Evolutionary conservation across 92 coral and sea anemone species (phyloP), one percentile per base, ranked within the genome.

Genomic region (Heteractis magnifica): DNA sequence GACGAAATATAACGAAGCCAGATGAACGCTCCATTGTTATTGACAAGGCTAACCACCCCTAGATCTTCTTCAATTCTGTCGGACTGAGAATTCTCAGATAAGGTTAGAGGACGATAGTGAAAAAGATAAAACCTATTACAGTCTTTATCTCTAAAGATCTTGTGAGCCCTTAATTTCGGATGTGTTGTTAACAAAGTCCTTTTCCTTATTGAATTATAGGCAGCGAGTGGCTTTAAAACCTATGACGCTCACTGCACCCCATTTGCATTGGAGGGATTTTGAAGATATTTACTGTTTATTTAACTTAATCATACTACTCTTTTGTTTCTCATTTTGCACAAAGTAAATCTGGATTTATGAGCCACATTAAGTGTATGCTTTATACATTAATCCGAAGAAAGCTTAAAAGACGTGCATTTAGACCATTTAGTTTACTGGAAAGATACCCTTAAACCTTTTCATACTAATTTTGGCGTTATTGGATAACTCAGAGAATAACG

Each of bases 151-250:
- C 20, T 9, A 11, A 44, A 75, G 83, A 81, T 81, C 73, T 81
- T 13, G 65, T 68, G 73, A 68, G 73, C 73, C 49, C 23, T 48
- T 26, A 68, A 68, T 21, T 68, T 41, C 23, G 44, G 77, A 81
- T 81, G 52, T 75, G 84, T 68, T 81, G 84, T 81, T 81, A 81
- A 81, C 84, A 49, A 59, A 79, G 65, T 18, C 53, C 18, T 68
- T 49, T 81, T 81, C 73, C 14, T 23, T 26, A 68, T 68, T 26
- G 73, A 68, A 68, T 68, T 7, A 68, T 68, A 15, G 14, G 1
- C 18, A 68, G 50, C 49, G 50, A 68, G 73, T 68, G 23, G 73
- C 73, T 11, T 68, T 11, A 68, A 68, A 68, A 26, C 50, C 73
- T 19, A 68, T 20, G 44, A 68, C 18, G 73, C 49, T 12, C 13